Evolutionary conservation across 35 echinoderm and acorn worm species (phyloP).

Genomic region (Ptychodera flava): DNA sequence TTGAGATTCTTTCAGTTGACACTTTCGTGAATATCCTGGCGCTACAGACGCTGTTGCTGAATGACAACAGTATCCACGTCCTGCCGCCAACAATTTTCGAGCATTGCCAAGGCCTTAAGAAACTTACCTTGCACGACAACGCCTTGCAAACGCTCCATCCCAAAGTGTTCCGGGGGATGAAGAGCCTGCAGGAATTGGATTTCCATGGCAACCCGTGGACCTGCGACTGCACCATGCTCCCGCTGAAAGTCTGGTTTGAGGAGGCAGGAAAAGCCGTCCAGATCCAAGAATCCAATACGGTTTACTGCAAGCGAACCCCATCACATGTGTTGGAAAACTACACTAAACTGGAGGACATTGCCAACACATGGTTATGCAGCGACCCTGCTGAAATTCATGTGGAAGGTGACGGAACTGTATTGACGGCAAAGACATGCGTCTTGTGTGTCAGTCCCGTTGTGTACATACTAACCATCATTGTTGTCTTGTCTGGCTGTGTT

Average conservation of each 20-base stretch:
- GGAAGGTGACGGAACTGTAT: not conserved
- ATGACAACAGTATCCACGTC: not conserved
- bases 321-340: not conserved
- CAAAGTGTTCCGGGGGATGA: not conserved
- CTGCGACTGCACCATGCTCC: not conserved
- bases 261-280: not conserved
- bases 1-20: not conserved
- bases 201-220: not conserved
- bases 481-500: not conserved
- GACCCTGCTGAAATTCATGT: not conserved
- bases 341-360: not conserved
- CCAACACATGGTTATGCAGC: not conserved
- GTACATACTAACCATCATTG: not conserved
- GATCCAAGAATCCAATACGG: not conserved
- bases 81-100: not conserved
- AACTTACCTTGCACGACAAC: not conserved
- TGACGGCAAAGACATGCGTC: not conserved
- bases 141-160: not conserved
- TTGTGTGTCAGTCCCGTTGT: not conserved
- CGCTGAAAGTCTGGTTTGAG: not conserved
- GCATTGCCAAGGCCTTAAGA: not conserved
- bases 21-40: not conserved
- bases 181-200: not conserved
- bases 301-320: not conserved
- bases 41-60: not conserved